Evolutionary conservation across 1,140 invertebrate genomes (phyloP).

Genomic region (Homalodisca vitripennis): DNA sequence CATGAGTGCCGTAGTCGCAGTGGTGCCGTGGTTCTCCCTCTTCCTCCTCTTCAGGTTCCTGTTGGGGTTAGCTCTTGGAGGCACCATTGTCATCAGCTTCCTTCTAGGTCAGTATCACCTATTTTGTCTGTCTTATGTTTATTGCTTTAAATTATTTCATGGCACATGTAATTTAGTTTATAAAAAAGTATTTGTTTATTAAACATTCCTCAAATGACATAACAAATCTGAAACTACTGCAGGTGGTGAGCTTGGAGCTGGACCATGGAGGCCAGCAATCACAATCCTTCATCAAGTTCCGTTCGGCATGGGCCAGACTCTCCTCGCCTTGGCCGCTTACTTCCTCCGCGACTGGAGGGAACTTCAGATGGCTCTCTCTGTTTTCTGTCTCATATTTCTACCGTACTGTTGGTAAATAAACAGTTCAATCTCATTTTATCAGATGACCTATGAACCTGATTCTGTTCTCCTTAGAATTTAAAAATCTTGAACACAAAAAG

Average conservation of each 20-base stretch:
- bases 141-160: too few species aligned
- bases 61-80: slow-evolving; percentile 64
- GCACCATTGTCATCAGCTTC: slow-evolving; percentile 63
- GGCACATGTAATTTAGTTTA: too few species aligned
- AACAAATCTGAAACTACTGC: slow-evolving; percentile 43
- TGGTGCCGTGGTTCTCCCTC: slow-evolving; percentile 61
- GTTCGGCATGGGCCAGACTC: slow-evolving; percentile 27
- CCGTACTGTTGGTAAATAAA: slow-evolving; percentile 37
- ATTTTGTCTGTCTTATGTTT: too few species aligned
- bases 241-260: slow-evolving; percentile 34
- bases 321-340: slow-evolving; percentile 30
- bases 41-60: slow-evolving; percentile 70
- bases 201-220: too few species aligned
- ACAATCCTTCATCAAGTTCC: slow-evolving; percentile 37
- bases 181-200: too few species aligned
- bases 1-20: slow-evolving; percentile 50
- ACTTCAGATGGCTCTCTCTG: slow-evolving; percentile 31
- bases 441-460: too few species aligned
- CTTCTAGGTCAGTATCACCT: slow-evolving; percentile 57
- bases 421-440: too few species aligned
- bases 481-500: too few species aligned
- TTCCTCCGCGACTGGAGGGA: slow-evolving; percentile 35
- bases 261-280: slow-evolving; percentile 30
- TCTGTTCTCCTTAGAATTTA: too few species aligned
- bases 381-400: slow-evolving; percentile 30